These are phyloP conservation scores for Butorides virescens DNA, from an alignment of 2,113 vertebrate genomes.

Conservation along the genomic window DNA sequence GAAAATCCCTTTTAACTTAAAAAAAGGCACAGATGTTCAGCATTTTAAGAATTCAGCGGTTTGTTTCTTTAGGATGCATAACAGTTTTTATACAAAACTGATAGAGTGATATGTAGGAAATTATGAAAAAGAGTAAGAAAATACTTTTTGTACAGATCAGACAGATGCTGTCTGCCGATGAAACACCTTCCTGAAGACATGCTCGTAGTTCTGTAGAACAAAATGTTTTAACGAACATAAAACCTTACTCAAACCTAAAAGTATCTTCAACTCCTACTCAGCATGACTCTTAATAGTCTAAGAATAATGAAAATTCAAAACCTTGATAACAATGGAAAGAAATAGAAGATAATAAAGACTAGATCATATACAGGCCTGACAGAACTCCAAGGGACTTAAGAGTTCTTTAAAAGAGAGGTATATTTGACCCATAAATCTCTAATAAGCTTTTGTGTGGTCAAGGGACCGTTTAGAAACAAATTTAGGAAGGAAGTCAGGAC, in stretches of 20 bases:
- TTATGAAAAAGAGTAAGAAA: neutral
- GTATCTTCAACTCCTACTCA: neutral
- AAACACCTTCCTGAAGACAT: neutral
- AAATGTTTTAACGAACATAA: neutral
- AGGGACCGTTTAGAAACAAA: neutral
- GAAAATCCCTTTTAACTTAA: neutral
- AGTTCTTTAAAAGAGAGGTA: neutral
- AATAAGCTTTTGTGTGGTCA: neutral
- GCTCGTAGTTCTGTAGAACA: neutral
- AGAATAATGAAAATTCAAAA: neutral
- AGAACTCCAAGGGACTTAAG: neutral
- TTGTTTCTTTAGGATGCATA: neutral
- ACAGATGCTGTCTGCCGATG: neutral
- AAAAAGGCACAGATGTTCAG: neutral
- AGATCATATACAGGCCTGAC: neutral
- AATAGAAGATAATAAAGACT: neutral
- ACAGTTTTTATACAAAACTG: neutral
- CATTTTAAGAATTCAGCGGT: neutral
- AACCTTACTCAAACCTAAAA: neutral
- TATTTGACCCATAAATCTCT: neutral
- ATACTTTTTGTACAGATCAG: neutral
- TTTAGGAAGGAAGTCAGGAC: neutral
- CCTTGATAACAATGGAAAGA: neutral
- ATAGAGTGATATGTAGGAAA: neutral
- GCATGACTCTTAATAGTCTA: neutral